Evolutionary conservation across 1,140 invertebrate genomes (phyloP), one percentile per base, ranked within the genome.

Genomic region (Lethrus apterus): DNA sequence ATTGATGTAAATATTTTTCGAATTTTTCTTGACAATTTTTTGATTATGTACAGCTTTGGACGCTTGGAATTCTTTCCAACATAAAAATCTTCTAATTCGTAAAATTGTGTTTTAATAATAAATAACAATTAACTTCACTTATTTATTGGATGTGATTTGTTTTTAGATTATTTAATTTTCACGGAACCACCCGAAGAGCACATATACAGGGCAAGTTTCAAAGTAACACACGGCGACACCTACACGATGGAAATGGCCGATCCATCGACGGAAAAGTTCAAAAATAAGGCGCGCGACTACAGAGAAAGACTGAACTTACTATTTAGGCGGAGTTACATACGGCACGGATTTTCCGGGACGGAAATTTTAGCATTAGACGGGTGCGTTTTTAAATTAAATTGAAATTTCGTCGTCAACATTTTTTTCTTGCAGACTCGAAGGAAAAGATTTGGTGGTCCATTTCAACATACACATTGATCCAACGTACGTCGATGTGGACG

Each of bases 301-400:
- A 76, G 79, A 55, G 80, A 85, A 55, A 74, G 80, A 23, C 72
- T 91, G 23, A 81, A 83, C 70, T 67, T 86, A n/a, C 65, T 86
- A 3, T 84, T 87, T 57, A 76, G 76, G 17, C 75, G 80, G 48
- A 88, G 85, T 45, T 70, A 77, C 48, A 63, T 89, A 5, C 73
- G 77, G 52, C 70, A 80, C 32, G 77, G 80, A 40, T 88, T 84
- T 62, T 65, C 83, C 10, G 71, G 73, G 1, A 76, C 77, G 10
- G 83, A 88, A 54, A 74, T 87, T 33, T 69, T 88, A 4, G 83
- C 84, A 17, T 75, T 91, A 18, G 86, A 91, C 66, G 86, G 84
- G 86, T 89, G 72, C 70, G 65, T 63, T 33, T 36, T 33, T 11
- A 13, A n/a, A n/a, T n/a, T n/a, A n/a, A n/a, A n/a, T n/a, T n/a